Conservation (phyloP, 2,888 invertebrate species). For the Chesias legatella region DNA sequence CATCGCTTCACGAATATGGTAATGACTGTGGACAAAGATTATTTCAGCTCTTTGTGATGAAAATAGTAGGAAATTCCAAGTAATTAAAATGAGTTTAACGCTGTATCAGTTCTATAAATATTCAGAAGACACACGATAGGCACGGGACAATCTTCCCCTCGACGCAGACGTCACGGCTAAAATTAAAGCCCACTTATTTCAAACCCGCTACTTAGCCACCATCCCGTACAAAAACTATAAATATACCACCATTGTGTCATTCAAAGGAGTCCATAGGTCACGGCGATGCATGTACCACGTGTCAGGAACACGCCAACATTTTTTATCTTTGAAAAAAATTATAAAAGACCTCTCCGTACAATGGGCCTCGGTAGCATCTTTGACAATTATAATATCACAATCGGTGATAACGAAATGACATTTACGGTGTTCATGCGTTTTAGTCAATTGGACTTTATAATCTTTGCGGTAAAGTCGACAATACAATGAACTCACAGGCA, state of each 20-base stretch:
- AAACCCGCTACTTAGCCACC: constrained; percentile 78
- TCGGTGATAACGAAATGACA: constrained; percentile 41
- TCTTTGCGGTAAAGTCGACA: constrained; percentile 48
- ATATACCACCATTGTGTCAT: constrained; percentile 74
- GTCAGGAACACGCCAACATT: constrained; percentile 79
- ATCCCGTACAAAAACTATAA: constrained; percentile 78
- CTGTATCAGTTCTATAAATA: constrained; percentile 43
- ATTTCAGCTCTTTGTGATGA: constrained; percentile 47
- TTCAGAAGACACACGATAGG: constrained; percentile 63
- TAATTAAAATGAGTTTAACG: constrained; percentile 20
- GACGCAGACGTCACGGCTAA: constrained; percentile 75
- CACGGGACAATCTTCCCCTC: constrained; percentile 74
- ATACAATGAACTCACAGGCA: constrained; percentile 37
- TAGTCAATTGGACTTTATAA: constrained; percentile 44
- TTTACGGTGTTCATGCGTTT: constrained; percentile 40
- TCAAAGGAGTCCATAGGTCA: constrained; percentile 79
- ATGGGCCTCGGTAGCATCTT: constrained; percentile 78
- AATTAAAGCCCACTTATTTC: constrained; percentile 78
- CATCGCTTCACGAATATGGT: constrained; percentile 66
- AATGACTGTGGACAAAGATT: constrained; percentile 68
- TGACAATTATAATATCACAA: constrained; percentile 78
- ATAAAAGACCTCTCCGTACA: constrained; percentile 75
- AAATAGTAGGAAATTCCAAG: constrained; percentile 39
- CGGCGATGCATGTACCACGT: constrained; percentile 73
- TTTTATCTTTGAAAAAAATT: constrained; percentile 77